Conservation (phyloP, 2,888 invertebrate species). For the Mactromeris polynyma region DNA sequence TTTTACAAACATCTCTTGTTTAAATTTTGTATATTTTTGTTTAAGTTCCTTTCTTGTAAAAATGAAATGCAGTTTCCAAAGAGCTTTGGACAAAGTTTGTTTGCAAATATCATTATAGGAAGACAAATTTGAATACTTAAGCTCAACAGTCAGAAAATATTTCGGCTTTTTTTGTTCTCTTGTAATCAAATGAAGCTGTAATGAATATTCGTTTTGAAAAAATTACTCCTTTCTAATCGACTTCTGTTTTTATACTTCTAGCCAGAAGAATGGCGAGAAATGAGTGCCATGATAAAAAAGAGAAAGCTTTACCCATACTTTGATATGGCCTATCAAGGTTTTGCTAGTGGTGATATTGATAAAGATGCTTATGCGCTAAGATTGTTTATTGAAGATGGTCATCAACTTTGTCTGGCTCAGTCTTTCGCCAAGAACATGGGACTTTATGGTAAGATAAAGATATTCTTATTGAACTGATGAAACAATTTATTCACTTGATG, state of each 20-base stretch:
- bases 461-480: neutral
- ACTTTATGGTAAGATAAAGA: conserved; percentile 89
- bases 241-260: conserved; percentile 68
- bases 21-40: too few species aligned
- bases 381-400: conserved; percentile 95
- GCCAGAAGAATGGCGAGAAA: conserved; percentile 95
- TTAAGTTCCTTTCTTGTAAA: too few species aligned
- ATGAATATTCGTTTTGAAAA: too few species aligned
- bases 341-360: conserved; percentile 91
- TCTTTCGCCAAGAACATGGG: conserved; percentile 99
- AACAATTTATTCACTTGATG: neutral
- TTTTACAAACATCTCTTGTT: too few species aligned
- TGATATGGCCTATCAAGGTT: conserved; percentile 98
- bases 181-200: too few species aligned
- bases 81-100: too few species aligned
- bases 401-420: conserved; percentile 95
- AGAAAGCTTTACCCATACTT: conserved; percentile 95
- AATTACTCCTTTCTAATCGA: too few species aligned
- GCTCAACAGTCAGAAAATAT: too few species aligned
- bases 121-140: too few species aligned
- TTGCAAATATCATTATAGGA: too few species aligned
- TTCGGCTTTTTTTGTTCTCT: too few species aligned
- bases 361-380: conserved; percentile 96
- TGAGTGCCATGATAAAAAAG: conserved; percentile 92
- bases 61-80: too few species aligned